Percentiles rank a stretch among this genome's conserved stretches.
Evolutionary conservation across 2,888 invertebrate species (phyloP).

Genomic region (Caenorhabditis sp.): DNA sequence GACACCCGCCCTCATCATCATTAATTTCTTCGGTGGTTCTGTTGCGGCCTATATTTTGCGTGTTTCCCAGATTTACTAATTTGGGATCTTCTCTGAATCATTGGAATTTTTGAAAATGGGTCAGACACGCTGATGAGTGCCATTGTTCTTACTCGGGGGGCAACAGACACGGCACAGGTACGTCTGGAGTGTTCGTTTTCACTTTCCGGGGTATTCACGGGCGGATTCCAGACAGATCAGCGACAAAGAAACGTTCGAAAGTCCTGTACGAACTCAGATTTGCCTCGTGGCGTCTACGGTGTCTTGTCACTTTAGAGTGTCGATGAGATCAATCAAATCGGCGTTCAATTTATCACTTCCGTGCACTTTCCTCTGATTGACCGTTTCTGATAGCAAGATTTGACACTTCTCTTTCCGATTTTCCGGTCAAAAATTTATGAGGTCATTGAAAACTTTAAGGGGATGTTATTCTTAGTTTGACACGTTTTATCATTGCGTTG

Average conservation of each 20-base stretch:
- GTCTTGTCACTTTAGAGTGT: neutral
- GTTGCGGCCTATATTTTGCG: neutral
- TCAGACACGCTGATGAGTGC: too few relatives aligned
- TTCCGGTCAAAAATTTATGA: neutral
- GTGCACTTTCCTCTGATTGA: constrained; percentile 9
- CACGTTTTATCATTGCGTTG: neutral
- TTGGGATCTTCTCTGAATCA: too few relatives aligned
- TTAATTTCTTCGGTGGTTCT: neutral
- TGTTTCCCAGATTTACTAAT: neutral
- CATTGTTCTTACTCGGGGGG: too few relatives aligned
- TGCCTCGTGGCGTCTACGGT: neutral
- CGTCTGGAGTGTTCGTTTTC: too few relatives aligned
- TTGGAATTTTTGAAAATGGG: neutral
- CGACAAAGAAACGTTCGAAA: neutral
- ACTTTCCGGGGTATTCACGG: too few relatives aligned
- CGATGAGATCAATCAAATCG: neutral
- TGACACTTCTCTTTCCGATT: neutral
- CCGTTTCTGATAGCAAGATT: constrained; percentile 4
- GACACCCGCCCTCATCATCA: neutral
- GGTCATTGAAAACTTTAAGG: neutral
- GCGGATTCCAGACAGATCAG: too few relatives aligned
- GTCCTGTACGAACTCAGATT: neutral
- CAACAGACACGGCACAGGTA: too few relatives aligned
- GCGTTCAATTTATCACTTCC: constrained; percentile 4
- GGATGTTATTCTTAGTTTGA: neutral